These are phyloP conservation scores for Lophura nycthemera DNA, from an alignment of 2,113 vertebrate genomes.

Conservation along the genomic window DNA sequence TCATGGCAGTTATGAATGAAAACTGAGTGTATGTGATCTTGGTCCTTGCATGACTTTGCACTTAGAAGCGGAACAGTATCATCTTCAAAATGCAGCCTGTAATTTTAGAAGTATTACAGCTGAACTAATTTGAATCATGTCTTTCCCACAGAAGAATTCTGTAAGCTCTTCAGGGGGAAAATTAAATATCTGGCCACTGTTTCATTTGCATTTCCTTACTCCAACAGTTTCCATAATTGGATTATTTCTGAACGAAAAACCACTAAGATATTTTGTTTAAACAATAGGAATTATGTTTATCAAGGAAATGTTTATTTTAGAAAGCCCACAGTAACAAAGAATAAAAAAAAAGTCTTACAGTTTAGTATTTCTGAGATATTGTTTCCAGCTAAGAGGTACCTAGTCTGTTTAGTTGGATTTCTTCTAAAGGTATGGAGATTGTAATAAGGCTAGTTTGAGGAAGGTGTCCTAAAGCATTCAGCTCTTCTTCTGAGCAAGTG, in stretches of 20 bases:
- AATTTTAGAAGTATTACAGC: slow-evolving; percentile 8
- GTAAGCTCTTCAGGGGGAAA: slow-evolving; percentile 6
- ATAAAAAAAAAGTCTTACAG: neutral
- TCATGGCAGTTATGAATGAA: neutral
- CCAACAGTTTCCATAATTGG: slow-evolving; percentile 14
- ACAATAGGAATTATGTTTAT: neutral
- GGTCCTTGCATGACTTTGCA: neutral
- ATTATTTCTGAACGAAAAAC: slow-evolving; percentile 40
- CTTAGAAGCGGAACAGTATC: neutral
- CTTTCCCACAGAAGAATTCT: slow-evolving; percentile 20
- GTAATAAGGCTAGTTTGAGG: neutral
- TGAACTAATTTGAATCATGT: slow-evolving; percentile 7
- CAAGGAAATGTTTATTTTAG: neutral
- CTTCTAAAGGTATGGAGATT: neutral
- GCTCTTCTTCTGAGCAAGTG: neutral
- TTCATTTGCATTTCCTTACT: slow-evolving; percentile 48
- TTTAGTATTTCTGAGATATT: neutral
- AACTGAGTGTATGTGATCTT: neutral
- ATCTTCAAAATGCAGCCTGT: neutral
- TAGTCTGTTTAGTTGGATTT: neutral
- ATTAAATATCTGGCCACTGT: slow-evolving; percentile 12
- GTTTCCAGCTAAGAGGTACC: neutral
- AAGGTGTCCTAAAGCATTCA: neutral
- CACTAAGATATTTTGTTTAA: slow-evolving; percentile 34
- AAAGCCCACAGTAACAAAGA: neutral